phyloP scores from a whole-genome alignment of 2,797 vertebrate species.

The Anabacerthia variegaticeps region DNA sequence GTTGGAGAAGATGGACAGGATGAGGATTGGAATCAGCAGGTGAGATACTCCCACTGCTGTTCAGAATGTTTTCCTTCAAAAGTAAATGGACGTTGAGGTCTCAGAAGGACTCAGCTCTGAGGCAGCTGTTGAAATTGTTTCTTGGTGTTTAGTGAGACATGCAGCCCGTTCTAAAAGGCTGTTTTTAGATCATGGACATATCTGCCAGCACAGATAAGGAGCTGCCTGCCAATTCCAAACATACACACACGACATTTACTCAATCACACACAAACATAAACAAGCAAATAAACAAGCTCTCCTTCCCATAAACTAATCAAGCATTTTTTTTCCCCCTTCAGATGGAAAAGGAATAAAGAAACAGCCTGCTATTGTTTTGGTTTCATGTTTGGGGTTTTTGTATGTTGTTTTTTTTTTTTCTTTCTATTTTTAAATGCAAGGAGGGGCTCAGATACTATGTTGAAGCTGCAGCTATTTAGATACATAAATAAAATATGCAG shows the following conservation, averaged over 20 bases:
- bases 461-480: not conserved
- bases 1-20: not conserved
- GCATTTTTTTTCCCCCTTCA: not conserved
- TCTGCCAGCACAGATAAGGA: conserved; percentile 63
- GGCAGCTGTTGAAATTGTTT: conserved; percentile 26
- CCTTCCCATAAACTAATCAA: conserved; percentile 4
- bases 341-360: conserved; percentile 1
- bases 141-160: conserved; percentile 16
- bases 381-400: not conserved
- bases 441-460: not conserved
- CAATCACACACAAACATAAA: conserved; percentile 50
- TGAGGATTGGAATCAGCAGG: not conserved
- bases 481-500: not conserved
- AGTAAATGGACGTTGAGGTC: not conserved
- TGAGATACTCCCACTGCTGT: not conserved
- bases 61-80: not conserved
- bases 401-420: not conserved
- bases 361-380: not conserved
- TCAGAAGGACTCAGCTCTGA: not conserved
- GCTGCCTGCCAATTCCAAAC: conserved; percentile 51
- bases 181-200: conserved; percentile 55
- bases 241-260: not conserved
- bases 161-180: conserved; percentile 43
- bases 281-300: conserved; percentile 33
- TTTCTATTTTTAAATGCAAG: not conserved